phyloP scores from a whole-genome alignment of 2,888 invertebrate genomes.

The Erpobdella octoculata region DNA sequence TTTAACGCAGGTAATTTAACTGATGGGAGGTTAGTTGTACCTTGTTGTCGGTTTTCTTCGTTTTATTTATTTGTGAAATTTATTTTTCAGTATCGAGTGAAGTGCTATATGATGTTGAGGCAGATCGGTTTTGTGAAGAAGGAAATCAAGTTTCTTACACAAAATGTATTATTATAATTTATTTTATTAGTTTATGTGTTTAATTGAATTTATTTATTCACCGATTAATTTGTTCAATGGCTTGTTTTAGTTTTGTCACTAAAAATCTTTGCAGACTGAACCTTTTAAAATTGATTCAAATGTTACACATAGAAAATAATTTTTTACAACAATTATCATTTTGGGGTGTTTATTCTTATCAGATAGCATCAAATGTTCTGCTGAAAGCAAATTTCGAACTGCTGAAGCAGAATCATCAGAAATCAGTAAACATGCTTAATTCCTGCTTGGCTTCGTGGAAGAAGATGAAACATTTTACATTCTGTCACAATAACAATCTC shows the following conservation, averaged over 20 bases:
- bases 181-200: background rate
- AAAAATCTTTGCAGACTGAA: background rate
- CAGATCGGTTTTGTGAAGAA: slow-evolving; percentile 52
- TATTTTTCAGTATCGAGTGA: slow-evolving; percentile 55
- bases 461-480: slow-evolving; percentile 59
- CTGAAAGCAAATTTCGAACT: slow-evolving; percentile 63
- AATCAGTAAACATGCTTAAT: slow-evolving; percentile 59
- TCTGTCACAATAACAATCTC: slow-evolving; percentile 71
- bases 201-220: slow-evolving; percentile 39
- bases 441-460: slow-evolving; percentile 39
- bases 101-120: slow-evolving; percentile 60
- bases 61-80: no score
- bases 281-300: no score
- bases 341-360: background rate
- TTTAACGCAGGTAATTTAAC: background rate
- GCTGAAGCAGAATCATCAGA: slow-evolving; percentile 60
- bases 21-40: no score
- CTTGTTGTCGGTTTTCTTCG: no score
- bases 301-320: no score
- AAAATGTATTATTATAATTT: slow-evolving; percentile 27
- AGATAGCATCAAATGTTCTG: slow-evolving; percentile 49
- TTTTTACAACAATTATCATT: background rate
- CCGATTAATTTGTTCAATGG: slow-evolving; percentile 38
- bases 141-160: slow-evolving; percentile 50
- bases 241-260: background rate